phyloP scores from a whole-genome alignment of 2,797 vertebrate genomes.

The Amblyraja radiata region DNA sequence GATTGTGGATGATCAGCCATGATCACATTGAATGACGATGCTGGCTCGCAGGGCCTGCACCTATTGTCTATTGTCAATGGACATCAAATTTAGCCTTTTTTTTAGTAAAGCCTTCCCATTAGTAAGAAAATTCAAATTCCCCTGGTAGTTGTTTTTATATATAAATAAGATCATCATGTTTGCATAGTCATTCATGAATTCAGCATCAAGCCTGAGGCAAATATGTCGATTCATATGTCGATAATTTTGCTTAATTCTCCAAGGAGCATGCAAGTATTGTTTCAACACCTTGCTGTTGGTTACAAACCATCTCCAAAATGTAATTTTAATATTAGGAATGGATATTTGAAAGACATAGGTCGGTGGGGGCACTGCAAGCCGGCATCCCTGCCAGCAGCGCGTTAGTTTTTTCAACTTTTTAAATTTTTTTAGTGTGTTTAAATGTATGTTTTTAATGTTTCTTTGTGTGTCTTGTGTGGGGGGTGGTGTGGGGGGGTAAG shows the following conservation, averaged over 20 bases:
- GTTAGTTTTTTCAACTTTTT: too few species aligned
- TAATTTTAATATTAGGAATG: background rate
- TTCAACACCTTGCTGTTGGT: background rate
- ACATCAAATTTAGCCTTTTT: background rate
- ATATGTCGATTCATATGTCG: background rate
- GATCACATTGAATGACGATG: too few species aligned
- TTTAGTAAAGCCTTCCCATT: background rate
- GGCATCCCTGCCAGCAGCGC: too few species aligned
- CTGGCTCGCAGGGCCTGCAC: too few species aligned
- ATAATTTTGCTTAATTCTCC: background rate
- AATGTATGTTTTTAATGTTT: too few species aligned
- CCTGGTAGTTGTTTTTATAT: background rate
- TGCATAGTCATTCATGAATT: background rate
- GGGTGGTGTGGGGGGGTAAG: too few species aligned
- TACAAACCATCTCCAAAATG: background rate
- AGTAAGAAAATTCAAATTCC: background rate
- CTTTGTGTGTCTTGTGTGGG: too few species aligned
- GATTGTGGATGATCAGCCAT: too few species aligned
- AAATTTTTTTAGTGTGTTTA: too few species aligned
- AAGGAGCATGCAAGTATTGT: conserved; percentile 6
- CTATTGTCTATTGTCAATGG: too few species aligned
- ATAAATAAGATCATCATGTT: background rate
- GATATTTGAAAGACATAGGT: background rate
- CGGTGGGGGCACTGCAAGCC: too few species aligned
- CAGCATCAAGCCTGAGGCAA: background rate